Evolutionary conservation across 2,888 invertebrate genomes (phyloP), one percentile per base, ranked within the genome.

Genomic region (Xanthorhoe designata): DNA sequence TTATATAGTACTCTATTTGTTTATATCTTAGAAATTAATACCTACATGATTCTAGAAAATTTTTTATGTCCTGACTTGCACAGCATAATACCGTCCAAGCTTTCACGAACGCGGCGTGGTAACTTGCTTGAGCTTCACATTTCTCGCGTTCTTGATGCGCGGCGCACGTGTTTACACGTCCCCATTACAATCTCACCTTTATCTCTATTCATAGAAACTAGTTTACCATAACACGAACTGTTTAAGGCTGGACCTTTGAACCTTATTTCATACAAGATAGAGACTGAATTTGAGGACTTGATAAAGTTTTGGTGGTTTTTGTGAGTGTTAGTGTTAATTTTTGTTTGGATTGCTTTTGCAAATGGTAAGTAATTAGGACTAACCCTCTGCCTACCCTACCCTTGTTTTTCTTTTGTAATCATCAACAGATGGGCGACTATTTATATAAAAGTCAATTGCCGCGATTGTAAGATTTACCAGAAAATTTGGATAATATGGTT

Each of bases 281-380:
- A 64, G 55, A 55, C 57, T 49, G 17, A n/a, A 29, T 62, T 55
- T 35, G 61, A 19, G 19, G 17, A 47, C 15, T 47, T 32, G 50
- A 47, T 53, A 52, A 66, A 45, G 38, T 42, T 13, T 42, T 42
- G 9, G 38, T 42, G 38, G 2, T 13, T 42, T 42, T 42, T 42
- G 38, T 42, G 49, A 60, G 69, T 73, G 66, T 15, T 63, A 59
- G 68, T 73, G 71, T 67, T 57, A 57, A 59, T 69, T 55, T 56
- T 68, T 64, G 52, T 57, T 64, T 71, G 73, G 73, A 73, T 73
- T 71, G 60, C 54, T 64, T 67, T 51, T 57, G 49, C 62, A 62
- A 63, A 19, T 53, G 71, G 73, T 73, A 45, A 70, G 73, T 71
- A 35, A 3, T 15, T 45, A 6, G 7, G 8, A 15, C 17, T 17